A percentile compares a stretch with the other conserved stretches of the same genome.
Conservation (phyloP, 92 coral and sea anemone genomes). For the Parazoanthus atlanticus region DNA sequence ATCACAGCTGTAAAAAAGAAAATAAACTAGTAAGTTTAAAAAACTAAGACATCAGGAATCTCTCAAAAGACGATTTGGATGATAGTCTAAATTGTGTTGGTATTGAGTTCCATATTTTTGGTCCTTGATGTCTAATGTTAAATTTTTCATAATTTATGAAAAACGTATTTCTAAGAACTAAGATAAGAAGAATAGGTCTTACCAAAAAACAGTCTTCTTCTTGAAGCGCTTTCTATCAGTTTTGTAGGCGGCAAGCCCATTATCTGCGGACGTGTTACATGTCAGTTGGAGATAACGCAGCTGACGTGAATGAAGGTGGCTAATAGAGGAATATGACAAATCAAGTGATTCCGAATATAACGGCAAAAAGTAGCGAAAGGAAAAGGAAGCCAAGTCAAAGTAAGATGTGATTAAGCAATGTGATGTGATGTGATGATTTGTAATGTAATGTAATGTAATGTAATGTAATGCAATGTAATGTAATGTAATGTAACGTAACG, state of each 20-base stretch:
- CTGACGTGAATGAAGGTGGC: not conserved
- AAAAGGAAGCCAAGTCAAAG: not conserved
- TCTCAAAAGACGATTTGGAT: too few relatives aligned
- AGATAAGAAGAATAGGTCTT: not conserved
- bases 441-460: not conserved
- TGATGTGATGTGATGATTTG: too few relatives aligned
- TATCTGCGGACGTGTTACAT: constrained; percentile 50
- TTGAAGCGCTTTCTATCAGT: constrained; percentile 79
- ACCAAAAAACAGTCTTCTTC: constrained; percentile 92
- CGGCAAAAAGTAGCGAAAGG: not conserved
- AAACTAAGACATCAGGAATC: too few relatives aligned
- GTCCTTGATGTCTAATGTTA: too few relatives aligned
- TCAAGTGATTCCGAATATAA: not conserved
- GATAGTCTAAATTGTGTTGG: too few relatives aligned
- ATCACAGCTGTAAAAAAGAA: too few relatives aligned
- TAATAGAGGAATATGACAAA: not conserved
- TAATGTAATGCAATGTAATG: too few relatives aligned
- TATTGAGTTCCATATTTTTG: too few relatives aligned
- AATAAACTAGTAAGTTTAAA: too few relatives aligned
- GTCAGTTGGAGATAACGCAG: not conserved
- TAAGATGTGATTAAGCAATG: not conserved
- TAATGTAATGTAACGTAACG: too few relatives aligned
- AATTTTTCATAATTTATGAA: too few relatives aligned
- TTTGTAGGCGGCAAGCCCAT: constrained; percentile 87
- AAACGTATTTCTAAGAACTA: not conserved